Evolutionary conservation across 2,797 vertebrate species (phyloP).

Genomic region (Platalea minor): DNA sequence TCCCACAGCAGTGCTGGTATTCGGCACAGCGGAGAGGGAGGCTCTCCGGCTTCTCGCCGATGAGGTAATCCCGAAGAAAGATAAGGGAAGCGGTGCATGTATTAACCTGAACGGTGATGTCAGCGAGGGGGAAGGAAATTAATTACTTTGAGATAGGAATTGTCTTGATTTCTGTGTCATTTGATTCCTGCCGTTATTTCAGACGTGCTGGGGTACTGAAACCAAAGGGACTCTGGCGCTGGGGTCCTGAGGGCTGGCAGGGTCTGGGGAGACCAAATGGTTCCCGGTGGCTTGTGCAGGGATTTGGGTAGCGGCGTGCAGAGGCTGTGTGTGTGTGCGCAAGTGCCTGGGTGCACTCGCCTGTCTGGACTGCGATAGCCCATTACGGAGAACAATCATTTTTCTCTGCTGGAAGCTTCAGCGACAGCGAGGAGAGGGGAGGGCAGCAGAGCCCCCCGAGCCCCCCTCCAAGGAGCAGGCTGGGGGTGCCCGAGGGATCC

Average conservation of each 20-base stretch:
- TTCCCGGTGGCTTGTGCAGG: slow-evolving; percentile 28
- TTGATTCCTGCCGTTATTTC: background rate
- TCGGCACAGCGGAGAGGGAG: background rate
- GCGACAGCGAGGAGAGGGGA: slow-evolving; percentile 26
- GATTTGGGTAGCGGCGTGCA: background rate
- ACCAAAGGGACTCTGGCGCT: accelerated
- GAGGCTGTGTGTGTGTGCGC: background rate
- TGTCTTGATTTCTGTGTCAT: background rate
- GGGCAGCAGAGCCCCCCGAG: background rate
- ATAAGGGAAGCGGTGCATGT: slow-evolving; percentile 22
- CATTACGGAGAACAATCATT: slow-evolving; percentile 52
- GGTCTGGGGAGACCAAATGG: slow-evolving; percentile 3
- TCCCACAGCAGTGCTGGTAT: background rate
- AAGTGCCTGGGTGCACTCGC: background rate
- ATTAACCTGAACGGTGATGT: slow-evolving; percentile 32
- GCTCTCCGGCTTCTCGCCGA: background rate
- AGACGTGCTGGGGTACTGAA: background rate
- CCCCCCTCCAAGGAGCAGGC: accelerated
- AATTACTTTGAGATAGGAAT: background rate
- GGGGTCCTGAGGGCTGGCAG: background rate
- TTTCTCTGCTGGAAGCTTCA: slow-evolving; percentile 52
- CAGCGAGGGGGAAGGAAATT: background rate
- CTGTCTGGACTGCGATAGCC: background rate
- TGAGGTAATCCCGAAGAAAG: slow-evolving; percentile 38
- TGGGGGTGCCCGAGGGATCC: background rate